phyloP scores from a whole-genome alignment of 1,140 invertebrate species.

The Hycleus cichorii region DNA sequence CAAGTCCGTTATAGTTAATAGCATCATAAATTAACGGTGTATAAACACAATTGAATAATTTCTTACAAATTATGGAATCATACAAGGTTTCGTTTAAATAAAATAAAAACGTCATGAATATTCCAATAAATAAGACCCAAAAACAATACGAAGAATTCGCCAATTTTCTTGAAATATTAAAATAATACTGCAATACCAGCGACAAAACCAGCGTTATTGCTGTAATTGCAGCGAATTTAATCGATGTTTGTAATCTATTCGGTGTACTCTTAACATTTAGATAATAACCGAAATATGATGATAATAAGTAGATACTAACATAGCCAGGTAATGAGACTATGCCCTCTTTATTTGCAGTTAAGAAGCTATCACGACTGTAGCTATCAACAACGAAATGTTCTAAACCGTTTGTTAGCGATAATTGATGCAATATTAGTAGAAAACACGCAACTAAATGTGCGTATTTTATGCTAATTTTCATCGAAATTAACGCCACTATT shows the following conservation, averaged over 20 bases:
- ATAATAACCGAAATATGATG: conserved; percentile 59
- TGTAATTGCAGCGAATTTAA: conserved; percentile 8
- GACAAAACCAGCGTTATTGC: conserved; percentile 44
- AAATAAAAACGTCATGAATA: conserved; percentile 46
- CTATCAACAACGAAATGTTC: conserved; percentile 65
- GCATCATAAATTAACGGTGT: conserved; percentile 54
- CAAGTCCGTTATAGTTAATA: conserved; percentile 67
- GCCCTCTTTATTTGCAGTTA: conserved; percentile 86
- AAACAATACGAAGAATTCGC: conserved; percentile 70
- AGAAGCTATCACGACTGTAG: conserved; percentile 49
- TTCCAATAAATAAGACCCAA: conserved; percentile 61
- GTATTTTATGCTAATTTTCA: conserved; percentile 40
- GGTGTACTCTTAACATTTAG: conserved; percentile 33
- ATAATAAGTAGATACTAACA: conserved; percentile 70
- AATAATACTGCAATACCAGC: conserved; percentile 42
- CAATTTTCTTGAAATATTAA: conserved; percentile 59
- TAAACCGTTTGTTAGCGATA: conserved; percentile 53
- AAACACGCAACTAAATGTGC: conserved; percentile 39
- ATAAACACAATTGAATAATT: conserved; percentile 22
- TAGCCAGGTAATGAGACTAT: conserved; percentile 78
- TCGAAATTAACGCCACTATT: conserved; percentile 53
- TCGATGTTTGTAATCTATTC: not conserved
- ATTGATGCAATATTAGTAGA: conserved; percentile 62
- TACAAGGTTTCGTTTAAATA: conserved; percentile 49
- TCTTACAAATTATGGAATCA: conserved; percentile 33